phyloP scores from a whole-genome alignment of 2,888 invertebrate genomes.

The Hirtodrosophila histrioides region DNA sequence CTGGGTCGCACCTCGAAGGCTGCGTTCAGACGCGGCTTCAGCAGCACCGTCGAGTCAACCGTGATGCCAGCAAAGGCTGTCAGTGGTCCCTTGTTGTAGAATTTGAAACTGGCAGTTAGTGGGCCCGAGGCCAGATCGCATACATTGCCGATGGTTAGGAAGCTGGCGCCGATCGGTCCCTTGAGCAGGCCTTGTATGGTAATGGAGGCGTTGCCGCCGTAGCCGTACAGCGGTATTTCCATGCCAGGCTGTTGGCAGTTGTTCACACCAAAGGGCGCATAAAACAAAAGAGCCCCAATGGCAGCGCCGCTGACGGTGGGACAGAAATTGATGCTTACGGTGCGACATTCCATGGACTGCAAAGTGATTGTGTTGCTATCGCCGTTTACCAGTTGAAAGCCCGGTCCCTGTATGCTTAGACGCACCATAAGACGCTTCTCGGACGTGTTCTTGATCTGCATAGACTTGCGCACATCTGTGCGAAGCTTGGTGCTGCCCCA shows the following conservation, averaged over 20 bases:
- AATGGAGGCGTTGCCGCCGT: conserved; percentile 86
- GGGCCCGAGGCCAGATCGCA: conserved; percentile 83
- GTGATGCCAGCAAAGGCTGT: conserved; percentile 85
- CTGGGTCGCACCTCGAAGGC: conserved; percentile 84
- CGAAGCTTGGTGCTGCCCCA: conserved; percentile 87
- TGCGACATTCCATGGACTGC: conserved; percentile 86
- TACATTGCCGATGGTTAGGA: conserved; percentile 86
- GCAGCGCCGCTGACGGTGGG: conserved; percentile 86
- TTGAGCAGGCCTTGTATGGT: conserved; percentile 85
- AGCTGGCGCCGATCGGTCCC: conserved; percentile 86
- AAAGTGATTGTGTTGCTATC: conserved; percentile 84
- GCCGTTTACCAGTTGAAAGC: conserved; percentile 83
- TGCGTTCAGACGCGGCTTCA: conserved; percentile 77
- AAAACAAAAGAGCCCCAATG: conserved; percentile 86
- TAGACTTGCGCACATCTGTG: conserved; percentile 85
- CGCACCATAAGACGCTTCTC: conserved; percentile 86
- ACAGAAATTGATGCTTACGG: conserved; percentile 86
- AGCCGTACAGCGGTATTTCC: conserved; percentile 85
- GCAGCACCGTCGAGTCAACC: conserved; percentile 78
- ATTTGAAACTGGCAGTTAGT: conserved; percentile 85
- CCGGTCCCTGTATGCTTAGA: conserved; percentile 85
- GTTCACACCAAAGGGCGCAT: conserved; percentile 83
- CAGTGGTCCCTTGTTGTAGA: conserved; percentile 86
- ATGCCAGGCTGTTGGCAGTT: conserved; percentile 61
- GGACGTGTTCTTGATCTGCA: conserved; percentile 86